Conservation (phyloP, 2,797 vertebrate species). For the Anguilla obscura region DNA sequence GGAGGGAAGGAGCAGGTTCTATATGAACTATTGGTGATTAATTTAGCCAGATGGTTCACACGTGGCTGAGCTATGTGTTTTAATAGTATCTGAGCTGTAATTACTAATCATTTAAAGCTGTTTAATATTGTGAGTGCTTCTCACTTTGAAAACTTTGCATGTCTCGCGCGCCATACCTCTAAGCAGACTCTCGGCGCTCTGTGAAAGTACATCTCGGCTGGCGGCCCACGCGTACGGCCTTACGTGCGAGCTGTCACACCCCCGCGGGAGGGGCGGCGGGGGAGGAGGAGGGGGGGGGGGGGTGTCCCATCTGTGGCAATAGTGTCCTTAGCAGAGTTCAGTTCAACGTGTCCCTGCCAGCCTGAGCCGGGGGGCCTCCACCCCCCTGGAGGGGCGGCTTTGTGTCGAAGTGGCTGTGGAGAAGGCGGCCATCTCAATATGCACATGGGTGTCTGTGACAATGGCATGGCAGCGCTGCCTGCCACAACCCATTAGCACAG, state of each 20-base stretch:
- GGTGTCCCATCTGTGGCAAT: conserved; percentile 28
- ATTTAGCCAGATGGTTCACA: neutral
- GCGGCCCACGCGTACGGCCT: neutral
- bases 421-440: neutral
- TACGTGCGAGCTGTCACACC: neutral
- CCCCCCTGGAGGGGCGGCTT: neutral
- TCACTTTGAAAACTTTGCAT: neutral
- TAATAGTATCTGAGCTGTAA: neutral
- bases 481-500: conserved; percentile 33
- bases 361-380: neutral
- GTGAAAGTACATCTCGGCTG: neutral
- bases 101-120: neutral
- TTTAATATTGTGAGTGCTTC: neutral
- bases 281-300: neutral
- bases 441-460: conserved; percentile 35
- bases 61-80: neutral
- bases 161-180: neutral
- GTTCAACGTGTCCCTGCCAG: neutral
- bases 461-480: conserved; percentile 28
- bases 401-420: conserved; percentile 8
- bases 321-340: conserved; percentile 10
- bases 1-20: neutral
- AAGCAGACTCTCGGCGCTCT: neutral
- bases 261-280: neutral
- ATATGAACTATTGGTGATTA: neutral